Base-by-base conservation (phyloP, 1,140 invertebrate genomes). In the Apocrypta bakeri region DNA sequence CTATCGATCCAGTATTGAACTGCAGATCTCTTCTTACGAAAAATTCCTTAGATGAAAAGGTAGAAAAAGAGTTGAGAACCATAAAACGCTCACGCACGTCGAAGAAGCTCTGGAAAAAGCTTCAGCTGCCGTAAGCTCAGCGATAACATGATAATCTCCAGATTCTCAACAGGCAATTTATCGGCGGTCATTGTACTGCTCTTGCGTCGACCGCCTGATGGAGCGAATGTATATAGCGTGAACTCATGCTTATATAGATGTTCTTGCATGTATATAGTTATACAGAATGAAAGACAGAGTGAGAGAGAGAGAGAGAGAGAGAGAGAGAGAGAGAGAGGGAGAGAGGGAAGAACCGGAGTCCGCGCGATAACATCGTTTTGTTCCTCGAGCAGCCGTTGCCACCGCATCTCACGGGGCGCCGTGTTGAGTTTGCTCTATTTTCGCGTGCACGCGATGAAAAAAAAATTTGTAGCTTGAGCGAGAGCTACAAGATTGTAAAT, bases 91-190 rank as follows among this genome's bases (percentile, higher is more conserved):
- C n/a, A n/a, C n/a, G n/a, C n/a, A n/a, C 33, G 33, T 37, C 33
- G 9, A 37, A 4, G 33, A 9, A 2, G 3, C 33, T 9, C 3
- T 37, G 33, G 33, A 37, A 37, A 37, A 4, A 17, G 48, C 7
- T 6, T 17, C 21, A 17, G 21, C 48, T 17, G 63, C 63, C 63
- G 63, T 25, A 29, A 66, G 63, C 63, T 27, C 63, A 25, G n/a
- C 63, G 63, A 31, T 71, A 37, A 71, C n/a, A 37, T 40, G 40
- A 74, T 74, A 74, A 74, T 74, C 72, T 48, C 40, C 72, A n/a
- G 40, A 48, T 74, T 74, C 72, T 74, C 72, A 48, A 25, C 72
- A 31, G 72, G 72, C 72, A 48, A 71, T 74, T 74, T 42, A 74
- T 74, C 72, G 72, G 72, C 40, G 72, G 72, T 74, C 40, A 48